Conservation (phyloP, 2,113 vertebrate species). For the Halcyon malimbica region DNA sequence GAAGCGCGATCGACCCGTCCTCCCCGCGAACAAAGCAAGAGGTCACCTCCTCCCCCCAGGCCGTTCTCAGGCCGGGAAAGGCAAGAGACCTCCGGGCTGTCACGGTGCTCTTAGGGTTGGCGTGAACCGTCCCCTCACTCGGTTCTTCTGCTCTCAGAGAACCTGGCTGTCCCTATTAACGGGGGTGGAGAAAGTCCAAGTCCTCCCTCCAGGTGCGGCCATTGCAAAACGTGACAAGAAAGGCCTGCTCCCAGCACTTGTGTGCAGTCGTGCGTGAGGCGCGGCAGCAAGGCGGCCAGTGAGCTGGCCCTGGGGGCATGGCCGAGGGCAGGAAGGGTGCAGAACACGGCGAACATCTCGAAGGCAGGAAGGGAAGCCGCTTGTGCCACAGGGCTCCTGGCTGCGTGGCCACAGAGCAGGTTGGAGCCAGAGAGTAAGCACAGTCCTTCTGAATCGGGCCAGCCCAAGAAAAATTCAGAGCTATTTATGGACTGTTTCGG, state of each 20-base stretch:
- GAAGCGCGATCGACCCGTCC: not conserved
- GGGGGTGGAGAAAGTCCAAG: not conserved
- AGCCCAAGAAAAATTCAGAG: not conserved
- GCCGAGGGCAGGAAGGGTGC: not conserved
- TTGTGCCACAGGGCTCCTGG: not conserved
- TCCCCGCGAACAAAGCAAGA: not conserved
- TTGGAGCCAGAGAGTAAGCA: not conserved
- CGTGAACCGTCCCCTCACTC: not conserved
- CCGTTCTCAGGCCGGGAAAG: not conserved
- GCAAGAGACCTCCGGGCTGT: not conserved
- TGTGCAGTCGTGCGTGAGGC: not conserved
- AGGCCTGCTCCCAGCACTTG: not conserved
- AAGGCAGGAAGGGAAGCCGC: not conserved
- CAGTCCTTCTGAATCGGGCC: not conserved
- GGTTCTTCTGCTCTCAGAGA: too few species aligned
- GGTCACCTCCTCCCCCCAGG: not conserved
- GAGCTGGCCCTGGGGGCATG: too few species aligned
- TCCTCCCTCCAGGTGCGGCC: not conserved
- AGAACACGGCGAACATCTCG: fast-evolving
- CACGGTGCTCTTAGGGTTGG: fast-evolving
- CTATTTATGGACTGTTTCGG: not conserved
- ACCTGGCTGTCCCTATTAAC: not conserved
- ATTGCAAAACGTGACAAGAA: not conserved
- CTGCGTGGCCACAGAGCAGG: not conserved
- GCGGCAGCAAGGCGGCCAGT: not conserved